Base-by-base conservation (phyloP, 2,113 vertebrate species). In the Sarotherodon lohbergeri region DNA sequence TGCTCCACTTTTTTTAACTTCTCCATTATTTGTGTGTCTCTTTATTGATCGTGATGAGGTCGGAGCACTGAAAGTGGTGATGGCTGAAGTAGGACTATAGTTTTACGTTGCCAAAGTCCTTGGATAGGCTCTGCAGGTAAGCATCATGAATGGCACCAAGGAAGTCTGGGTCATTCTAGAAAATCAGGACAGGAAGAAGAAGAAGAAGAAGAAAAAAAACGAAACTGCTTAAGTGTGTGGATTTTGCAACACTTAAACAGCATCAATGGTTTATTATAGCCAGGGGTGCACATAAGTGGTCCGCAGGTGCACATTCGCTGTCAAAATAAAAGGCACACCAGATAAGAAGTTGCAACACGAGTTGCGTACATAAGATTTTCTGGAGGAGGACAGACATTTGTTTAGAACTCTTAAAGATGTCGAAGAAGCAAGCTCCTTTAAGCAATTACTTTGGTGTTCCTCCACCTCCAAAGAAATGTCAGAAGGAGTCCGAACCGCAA, bases 111-210 rank as follows among this genome's bases (percentile, higher is more conserved):
- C 96, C 96, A 78, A 96, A 96, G 88, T 96, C 97, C 97, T 98
- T 99, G 92, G 97, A 95, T 86, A 99, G 91, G 93, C 96, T 97
- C 95, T 98, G 98, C 88, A 99, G 92, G 94, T 99, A 99, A 73
- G 98, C 98, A 86, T 98, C 97, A 17, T 99, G 98, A 92, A 99
- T 98, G 34, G 97, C 96, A 85, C 95, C 96, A 80, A 99, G 97
- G 95, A 99, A 99, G 90, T 91, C 94, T 41, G 98, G 94, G 92
- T 99, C 98, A 22, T 98, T 99, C 98, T 99, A 94, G n/a, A 89
- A 5, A 32, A 86, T 46, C 29, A 83, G 54, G 27, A 54, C 50
- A 48, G 4, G 55, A 68, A 90, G 1, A 3, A 86, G 10, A 39
- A 57, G 3, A 39, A 29, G 7, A 14, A 57, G 27, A 27, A 27